These are phyloP conservation scores for Myotis vivesi DNA, from an alignment of 2,797 vertebrate genomes.

Conservation along the genomic window DNA sequence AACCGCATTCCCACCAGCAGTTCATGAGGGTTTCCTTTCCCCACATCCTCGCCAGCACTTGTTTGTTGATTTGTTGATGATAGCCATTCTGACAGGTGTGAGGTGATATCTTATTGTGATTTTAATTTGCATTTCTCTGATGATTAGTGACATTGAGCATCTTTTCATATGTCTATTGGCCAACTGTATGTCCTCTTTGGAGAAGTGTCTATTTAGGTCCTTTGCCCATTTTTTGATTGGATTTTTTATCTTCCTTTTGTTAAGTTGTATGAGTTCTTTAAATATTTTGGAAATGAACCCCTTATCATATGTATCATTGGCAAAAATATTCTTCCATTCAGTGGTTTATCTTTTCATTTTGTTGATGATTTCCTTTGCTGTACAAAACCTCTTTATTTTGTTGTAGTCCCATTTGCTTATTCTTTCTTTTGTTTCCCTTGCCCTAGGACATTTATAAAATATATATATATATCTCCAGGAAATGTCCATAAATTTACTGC, in stretches of 20 bases:
- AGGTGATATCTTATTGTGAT: neutral
- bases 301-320: neutral
- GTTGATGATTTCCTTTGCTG: neutral
- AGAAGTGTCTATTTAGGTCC: neutral
- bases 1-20: neutral
- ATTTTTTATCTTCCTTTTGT: neutral
- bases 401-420: neutral
- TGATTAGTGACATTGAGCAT: neutral
- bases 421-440: neutral
- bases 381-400: neutral
- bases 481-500: neutral
- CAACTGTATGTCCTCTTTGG: neutral
- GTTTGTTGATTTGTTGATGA: neutral
- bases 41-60: neutral
- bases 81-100: neutral
- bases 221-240: neutral
- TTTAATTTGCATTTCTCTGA: neutral
- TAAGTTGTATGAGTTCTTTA: neutral
- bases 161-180: neutral
- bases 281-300: neutral
- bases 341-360: neutral
- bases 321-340: neutral
- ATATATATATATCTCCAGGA: neutral
- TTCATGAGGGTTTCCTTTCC: neutral
- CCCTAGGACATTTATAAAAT: neutral